A percentile compares a stretch with the other conserved stretches of the same genome.
These are phyloP conservation scores for Xestia xanthographa DNA, from an alignment of 2,888 invertebrate species.

Conservation along the genomic window DNA sequence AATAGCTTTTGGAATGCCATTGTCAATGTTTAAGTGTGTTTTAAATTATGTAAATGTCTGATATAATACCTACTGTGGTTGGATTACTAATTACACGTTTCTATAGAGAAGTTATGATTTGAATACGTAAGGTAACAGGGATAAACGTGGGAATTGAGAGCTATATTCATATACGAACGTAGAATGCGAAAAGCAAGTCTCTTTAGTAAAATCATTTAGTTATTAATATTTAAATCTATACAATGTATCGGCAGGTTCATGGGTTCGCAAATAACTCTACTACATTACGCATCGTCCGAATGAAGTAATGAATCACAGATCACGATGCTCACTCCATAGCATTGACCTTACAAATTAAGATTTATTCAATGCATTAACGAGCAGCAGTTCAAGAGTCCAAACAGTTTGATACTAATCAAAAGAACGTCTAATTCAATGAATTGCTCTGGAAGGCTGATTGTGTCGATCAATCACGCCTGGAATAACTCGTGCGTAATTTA, in stretches of 20 bases:
- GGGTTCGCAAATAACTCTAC: conserved; percentile 1
- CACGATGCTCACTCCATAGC: conserved; percentile 12
- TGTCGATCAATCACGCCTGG: conserved; percentile 53
- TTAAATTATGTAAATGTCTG: background rate
- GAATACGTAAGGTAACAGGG: background rate
- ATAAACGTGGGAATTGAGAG: background rate
- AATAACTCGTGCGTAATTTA: conserved; percentile 43
- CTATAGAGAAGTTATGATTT: background rate
- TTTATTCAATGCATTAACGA: conserved; percentile 47
- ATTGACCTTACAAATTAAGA: conserved; percentile 52
- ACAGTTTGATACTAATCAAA: conserved; percentile 41
- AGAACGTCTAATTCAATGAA: conserved; percentile 48
- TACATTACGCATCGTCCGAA: conserved; percentile 10
- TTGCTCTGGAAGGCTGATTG: conserved; percentile 42
- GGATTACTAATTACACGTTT: conserved; percentile 2
- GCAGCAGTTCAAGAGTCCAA: conserved; percentile 45
- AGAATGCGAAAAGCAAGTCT: background rate
- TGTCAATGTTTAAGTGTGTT: background rate
- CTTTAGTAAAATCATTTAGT: background rate
- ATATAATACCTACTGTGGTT: background rate
- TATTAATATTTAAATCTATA: background rate
- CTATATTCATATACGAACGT: background rate
- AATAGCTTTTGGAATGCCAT: conserved; percentile 13
- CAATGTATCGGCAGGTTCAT: background rate
- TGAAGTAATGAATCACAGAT: conserved; percentile 20